These are phyloP conservation scores for Pogonomyrmex californicus DNA, from an alignment of 1,140 invertebrate species.

Conservation along the genomic window DNA sequence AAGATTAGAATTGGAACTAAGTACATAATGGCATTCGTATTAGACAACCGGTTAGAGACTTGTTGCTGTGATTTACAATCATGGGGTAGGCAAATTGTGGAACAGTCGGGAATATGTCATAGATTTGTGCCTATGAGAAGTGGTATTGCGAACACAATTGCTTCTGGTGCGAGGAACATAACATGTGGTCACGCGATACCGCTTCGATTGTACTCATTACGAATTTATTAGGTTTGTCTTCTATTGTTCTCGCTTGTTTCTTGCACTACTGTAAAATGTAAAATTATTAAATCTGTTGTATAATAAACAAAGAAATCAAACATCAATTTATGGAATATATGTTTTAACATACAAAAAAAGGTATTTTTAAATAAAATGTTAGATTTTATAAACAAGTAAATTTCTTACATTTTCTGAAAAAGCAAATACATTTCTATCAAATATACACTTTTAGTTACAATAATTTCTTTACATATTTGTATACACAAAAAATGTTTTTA, in stretches of 20 bases:
- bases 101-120: slow-evolving; percentile 63
- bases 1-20: slow-evolving; percentile 15
- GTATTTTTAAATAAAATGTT: not conserved
- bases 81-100: slow-evolving; percentile 52
- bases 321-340: not conserved
- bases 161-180: slow-evolving; percentile 44
- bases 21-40: slow-evolving; percentile 44
- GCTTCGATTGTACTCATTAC: slow-evolving; percentile 39
- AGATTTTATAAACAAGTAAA: not conserved
- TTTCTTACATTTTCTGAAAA: not conserved
- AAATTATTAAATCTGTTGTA: not conserved
- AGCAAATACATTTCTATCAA: not conserved
- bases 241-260: not conserved
- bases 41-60: slow-evolving; percentile 61
- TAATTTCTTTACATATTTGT: not conserved
- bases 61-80: slow-evolving; percentile 65
- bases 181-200: slow-evolving; percentile 44
- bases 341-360: not conserved
- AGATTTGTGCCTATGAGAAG: slow-evolving; percentile 54
- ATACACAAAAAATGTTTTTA: not conserved
- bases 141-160: slow-evolving; percentile 54
- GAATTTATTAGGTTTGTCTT: slow-evolving; percentile 32
- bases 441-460: not conserved
- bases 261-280: not conserved
- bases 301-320: not conserved